Base-by-base conservation (phyloP, 2,113 vertebrate species). In the Sarotherodon lohbergeri region DNA sequence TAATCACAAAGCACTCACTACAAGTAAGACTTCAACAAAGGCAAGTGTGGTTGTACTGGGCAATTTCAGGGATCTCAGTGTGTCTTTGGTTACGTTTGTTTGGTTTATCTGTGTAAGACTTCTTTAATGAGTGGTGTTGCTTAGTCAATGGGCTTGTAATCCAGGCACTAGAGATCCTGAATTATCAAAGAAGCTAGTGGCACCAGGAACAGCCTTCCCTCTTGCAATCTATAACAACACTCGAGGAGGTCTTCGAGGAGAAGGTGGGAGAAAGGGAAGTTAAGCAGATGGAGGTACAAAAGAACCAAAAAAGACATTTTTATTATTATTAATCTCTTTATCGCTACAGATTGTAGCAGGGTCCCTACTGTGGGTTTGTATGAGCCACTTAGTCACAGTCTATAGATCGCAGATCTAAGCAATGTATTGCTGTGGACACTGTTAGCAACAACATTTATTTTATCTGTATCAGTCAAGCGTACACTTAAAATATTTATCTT, bases 1-100 rank as follows among this genome's bases (percentile, higher is more conserved):
- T 92, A 89, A 95, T 94, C 91, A 95, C 89, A 91, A 87, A 90
- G 89, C 83, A 57, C 88, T 90, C 82, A 39, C 83, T 89, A 88
- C 82, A 78, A 91, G 76, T 54, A 54, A 94, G 88, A 89, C 73
- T 68, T 54, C 66, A 82, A 80, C 92, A 84, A 87, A 80, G 36
- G 57, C 12, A 4, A 84, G 86, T 46, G 81, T 56, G 71, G 86
- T 50, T 73, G 17, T 4, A 4, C 41, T 13, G 27, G 54, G 86
- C 52, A 88, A 76, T 85, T 83, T 79, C 41, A 76, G 80, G 36
- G 43, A 73, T 85, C 86, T 80, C 61, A 59, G 16, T 82, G 63
- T 59, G 80, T n/a, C 78, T 91, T 78, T 83, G 81, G 43, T 83
- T 50, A 85, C 82, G 87, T 87, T 43, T 82, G 85, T 86, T 76